Percentiles rank a stretch among this genome's conserved stretches.
These are phyloP conservation scores for Melanotaenia maccullochi DNA, from an alignment of 2,797 vertebrate species.

Conservation along the genomic window DNA sequence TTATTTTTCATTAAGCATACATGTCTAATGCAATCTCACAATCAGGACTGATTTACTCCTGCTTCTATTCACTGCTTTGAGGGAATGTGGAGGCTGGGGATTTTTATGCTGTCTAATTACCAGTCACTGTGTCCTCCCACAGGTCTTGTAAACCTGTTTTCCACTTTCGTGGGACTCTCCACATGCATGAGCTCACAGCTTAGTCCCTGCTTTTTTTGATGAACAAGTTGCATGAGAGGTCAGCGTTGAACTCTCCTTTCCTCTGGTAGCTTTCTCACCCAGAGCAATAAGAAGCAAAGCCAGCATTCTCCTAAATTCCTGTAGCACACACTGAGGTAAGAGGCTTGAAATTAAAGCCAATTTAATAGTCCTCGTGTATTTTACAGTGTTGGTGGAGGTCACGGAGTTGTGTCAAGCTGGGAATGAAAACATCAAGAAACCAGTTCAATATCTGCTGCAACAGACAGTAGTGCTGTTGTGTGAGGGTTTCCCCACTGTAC, in stretches of 20 bases:
- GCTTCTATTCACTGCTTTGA: conserved; percentile 66
- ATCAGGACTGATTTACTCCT: conserved; percentile 74
- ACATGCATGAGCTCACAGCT: conserved; percentile 45
- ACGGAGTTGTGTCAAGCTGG: conserved; percentile 49
- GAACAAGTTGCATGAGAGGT: conserved; percentile 45
- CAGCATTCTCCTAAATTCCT: conserved; percentile 56
- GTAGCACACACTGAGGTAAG: conserved; percentile 40
- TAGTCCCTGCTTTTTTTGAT: conserved; percentile 44
- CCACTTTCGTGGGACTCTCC: conserved; percentile 71
- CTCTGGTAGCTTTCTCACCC: conserved; percentile 37
- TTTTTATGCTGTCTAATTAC: conserved; percentile 80
- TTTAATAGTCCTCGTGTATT: conserved; percentile 72
- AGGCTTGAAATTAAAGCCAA: conserved; percentile 44
- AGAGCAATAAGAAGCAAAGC: conserved; percentile 45
- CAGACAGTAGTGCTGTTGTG: conserved; percentile 24
- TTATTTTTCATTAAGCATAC: conserved; percentile 69
- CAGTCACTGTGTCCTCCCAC: conserved; percentile 73
- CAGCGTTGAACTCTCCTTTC: conserved; percentile 27
- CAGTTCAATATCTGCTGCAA: conserved; percentile 2
- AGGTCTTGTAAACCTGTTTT: conserved; percentile 74
- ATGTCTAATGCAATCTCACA: conserved; percentile 79
- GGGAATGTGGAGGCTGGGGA: conserved; percentile 70
- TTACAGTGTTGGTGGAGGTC: conserved; percentile 63
- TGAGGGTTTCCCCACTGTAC: conserved; percentile 23
- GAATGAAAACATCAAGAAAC: conserved; percentile 46